A percentile compares a stretch with the other conserved stretches of the same genome.
Evolutionary conservation across 2,797 vertebrate species (phyloP).

Genomic region (Aselliscus stoliczkanus): DNA sequence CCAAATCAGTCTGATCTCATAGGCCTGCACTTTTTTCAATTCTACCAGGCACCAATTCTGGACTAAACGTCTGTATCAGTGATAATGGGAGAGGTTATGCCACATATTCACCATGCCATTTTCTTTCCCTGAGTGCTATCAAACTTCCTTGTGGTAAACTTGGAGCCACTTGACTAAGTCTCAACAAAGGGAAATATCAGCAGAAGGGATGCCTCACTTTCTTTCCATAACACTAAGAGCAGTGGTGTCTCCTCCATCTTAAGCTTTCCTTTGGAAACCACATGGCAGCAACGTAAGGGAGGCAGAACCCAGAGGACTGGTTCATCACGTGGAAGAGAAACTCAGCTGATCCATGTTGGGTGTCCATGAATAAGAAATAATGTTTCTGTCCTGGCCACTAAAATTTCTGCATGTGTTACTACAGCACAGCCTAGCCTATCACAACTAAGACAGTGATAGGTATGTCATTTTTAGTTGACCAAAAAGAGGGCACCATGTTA

Average conservation of each 20-base stretch:
- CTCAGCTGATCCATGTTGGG: background rate
- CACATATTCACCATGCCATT: background rate
- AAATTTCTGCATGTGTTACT: background rate
- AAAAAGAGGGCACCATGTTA: background rate
- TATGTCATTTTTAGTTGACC: background rate
- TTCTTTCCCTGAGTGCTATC: background rate
- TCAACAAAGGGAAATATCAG: background rate
- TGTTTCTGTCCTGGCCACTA: background rate
- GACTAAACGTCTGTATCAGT: background rate
- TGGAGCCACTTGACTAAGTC: background rate
- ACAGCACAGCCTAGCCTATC: background rate
- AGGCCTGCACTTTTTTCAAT: background rate
- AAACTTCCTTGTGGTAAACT: background rate
- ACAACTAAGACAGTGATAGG: background rate
- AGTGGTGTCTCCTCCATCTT: background rate
- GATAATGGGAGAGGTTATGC: background rate
- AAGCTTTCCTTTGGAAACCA: background rate
- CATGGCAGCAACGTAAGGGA: background rate
- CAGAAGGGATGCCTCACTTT: background rate
- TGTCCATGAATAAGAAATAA: background rate
- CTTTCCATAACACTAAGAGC: background rate
- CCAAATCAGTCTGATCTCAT: background rate
- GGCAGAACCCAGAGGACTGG: background rate
- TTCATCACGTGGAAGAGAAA: background rate
- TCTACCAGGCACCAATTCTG: background rate